Percentiles rank a stretch among this genome's conserved stretches.
These are phyloP conservation scores for Sinosuthora webbiana DNA, from an alignment of 2,113 vertebrate species.

Conservation along the genomic window DNA sequence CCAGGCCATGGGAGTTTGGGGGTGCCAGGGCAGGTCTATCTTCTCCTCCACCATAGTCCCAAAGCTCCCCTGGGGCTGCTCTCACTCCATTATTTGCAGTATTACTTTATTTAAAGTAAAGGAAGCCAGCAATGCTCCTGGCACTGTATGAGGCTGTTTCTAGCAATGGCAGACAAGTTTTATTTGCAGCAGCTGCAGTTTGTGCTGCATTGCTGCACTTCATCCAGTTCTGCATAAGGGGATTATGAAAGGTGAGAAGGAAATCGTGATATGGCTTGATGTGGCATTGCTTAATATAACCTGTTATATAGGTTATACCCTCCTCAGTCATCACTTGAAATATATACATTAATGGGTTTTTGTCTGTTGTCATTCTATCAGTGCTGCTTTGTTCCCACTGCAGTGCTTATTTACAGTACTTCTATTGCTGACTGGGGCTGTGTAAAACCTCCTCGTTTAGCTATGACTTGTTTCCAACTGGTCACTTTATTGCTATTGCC, in stretches of 20 bases:
- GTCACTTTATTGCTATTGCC: background rate
- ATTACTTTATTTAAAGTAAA: background rate
- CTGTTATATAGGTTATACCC: background rate
- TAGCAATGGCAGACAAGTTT: background rate
- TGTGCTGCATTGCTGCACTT: background rate
- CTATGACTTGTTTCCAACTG: background rate
- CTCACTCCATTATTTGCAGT: background rate
- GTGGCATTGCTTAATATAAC: background rate
- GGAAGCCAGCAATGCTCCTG: background rate
- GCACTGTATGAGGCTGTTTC: background rate
- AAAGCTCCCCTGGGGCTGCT: accelerated
- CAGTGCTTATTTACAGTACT: background rate
- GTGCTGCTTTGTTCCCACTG: background rate
- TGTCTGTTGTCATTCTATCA: background rate
- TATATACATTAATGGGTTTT: background rate
- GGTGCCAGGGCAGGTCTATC: background rate
- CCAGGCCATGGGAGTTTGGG: background rate
- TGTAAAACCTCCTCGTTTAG: background rate
- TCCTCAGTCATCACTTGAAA: background rate
- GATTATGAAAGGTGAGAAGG: background rate
- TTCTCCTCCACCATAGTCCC: background rate
- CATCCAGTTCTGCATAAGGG: background rate
- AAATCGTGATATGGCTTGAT: accelerated
- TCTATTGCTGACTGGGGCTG: background rate
- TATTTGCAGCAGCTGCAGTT: background rate